Base-by-base conservation (phyloP, 2,113 vertebrate species). In the Merops nubicus region DNA sequence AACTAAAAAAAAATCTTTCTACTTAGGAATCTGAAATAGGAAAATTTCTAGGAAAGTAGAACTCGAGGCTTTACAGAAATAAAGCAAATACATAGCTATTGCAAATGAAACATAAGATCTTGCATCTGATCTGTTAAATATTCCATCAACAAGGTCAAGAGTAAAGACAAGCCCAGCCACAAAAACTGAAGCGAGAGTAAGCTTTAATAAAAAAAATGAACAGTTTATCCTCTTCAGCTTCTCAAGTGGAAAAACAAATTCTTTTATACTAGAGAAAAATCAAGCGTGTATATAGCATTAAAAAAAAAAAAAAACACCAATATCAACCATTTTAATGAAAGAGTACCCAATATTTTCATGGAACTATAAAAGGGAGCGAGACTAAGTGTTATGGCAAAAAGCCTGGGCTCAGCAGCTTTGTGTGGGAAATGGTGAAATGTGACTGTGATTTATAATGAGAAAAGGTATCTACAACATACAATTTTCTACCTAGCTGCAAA, bases 401-500 rank as follows among this genome's bases (percentile, higher is more conserved):
- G 90, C 97, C 98, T 97, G 90, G 97, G 92, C 99, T 99, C 99
- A 99, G 99, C 99, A 99, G 98, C 98, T 99, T 99, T 98, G 97
- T 98, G 98, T 97, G 97, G 98, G 97, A 98, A 99, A 98, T 98
- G 98, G 98, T 98, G 98, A 98, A 98, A 99, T 98, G 98, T 98
- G 99, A 99, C 98, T 98, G 98, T 99, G 99, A 99, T 99, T 99
- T 99, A 99, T 99, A 98, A 98, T 98, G 96, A 98, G 98, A 98
- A 98, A 98, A 98, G 98, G 98, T 98, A 98, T 99, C 98, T 98
- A 99, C 99, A 99, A 99, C 99, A 99, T 99, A 99, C 99, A 99
- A 99, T 99, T 99, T 99, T 99, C 99, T 98, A 99, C 99, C 98
- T 99, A 99, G 98, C 99, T 98, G 97, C 98, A 98, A 99, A 99